Evolutionary conservation across 2,113 vertebrate species (phyloP).

Genomic region (Sus scrofa): T2T-Sscrofa CM000819.6:128904001-128904500

Average conservation of each 20-base stretch:
- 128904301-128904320: slow-evolving; percentile 10
- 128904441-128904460: slow-evolving; percentile 33
- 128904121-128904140: too few species aligned
- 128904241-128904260: background rate
- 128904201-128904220: slow-evolving; percentile 44
- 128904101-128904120: too few species aligned
- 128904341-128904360: background rate
- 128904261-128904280: slow-evolving; percentile 2
- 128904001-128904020: too few species aligned
- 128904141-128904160: slow-evolving; percentile 32
- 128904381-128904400: background rate
- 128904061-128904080: too few species aligned
- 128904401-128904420: background rate
- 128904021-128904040: too few species aligned
- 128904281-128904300: slow-evolving; percentile 33
- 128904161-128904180: slow-evolving; percentile 47
- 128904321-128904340: background rate
- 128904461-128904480: slow-evolving; percentile 5
- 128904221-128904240: slow-evolving; percentile 20
- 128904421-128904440: slow-evolving; percentile 15
- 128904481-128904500: background rate
- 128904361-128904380: slow-evolving; percentile 32
- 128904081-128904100: too few species aligned
- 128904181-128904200: slow-evolving; percentile 1
- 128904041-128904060: too few species aligned